Percentiles rank a stretch among this genome's conserved stretches.
These are phyloP conservation scores for Lasioglossum albipes DNA, from an alignment of 1,140 invertebrate species.

Conservation along the genomic window DNA sequence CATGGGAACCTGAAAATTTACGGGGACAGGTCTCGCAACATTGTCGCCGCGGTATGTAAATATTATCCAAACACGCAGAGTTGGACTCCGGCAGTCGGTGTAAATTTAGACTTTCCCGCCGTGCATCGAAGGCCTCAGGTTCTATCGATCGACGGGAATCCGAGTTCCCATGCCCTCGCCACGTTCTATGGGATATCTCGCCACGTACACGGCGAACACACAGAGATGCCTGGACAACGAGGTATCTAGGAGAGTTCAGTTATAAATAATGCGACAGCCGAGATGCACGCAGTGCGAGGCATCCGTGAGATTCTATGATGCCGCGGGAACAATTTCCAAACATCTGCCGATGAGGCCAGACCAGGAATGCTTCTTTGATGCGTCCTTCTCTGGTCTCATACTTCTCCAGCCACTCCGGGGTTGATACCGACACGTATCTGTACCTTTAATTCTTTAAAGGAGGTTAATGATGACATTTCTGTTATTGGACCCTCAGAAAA, in stretches of 20 bases:
- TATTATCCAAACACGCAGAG: slow-evolving; percentile 41
- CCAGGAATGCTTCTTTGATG: slow-evolving; percentile 6
- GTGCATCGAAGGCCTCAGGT: slow-evolving; percentile 21
- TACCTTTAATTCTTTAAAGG: too few relatives aligned
- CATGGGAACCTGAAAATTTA: slow-evolving; percentile 26
- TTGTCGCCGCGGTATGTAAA: slow-evolving; percentile 32
- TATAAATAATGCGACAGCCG: slow-evolving; percentile 12
- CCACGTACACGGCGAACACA: too few relatives aligned
- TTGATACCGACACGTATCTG: too few relatives aligned
- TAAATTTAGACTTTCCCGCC: slow-evolving; percentile 34
- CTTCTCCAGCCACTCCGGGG: too few relatives aligned
- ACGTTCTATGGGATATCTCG: background rate
- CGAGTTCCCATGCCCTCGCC: background rate
- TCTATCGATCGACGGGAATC: slow-evolving; percentile 31
- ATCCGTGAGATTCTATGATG: background rate
- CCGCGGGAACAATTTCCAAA: slow-evolving; percentile 24
- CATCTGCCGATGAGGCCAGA: background rate
- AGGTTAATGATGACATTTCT: too few relatives aligned
- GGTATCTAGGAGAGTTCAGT: slow-evolving; percentile 11
- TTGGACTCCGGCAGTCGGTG: slow-evolving; percentile 29
- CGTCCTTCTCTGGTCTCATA: too few relatives aligned
- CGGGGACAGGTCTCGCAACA: background rate
- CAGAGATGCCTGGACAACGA: background rate
- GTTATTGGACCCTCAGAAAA: too few relatives aligned
- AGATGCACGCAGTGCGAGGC: background rate